phyloP scores from a whole-genome alignment of 2,888 invertebrate genomes.

The Athetis lepigone region DNA sequence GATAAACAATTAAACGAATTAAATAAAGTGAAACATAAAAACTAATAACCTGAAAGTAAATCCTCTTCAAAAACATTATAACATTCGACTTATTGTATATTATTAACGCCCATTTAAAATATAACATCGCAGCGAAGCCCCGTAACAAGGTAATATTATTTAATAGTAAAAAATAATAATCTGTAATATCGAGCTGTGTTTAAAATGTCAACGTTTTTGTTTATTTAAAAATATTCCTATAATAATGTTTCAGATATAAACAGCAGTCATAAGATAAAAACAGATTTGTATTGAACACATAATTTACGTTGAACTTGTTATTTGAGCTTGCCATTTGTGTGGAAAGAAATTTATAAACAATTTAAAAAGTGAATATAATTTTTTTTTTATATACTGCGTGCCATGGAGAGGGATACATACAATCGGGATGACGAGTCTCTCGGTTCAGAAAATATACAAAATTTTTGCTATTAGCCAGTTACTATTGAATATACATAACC shows the following conservation, averaged over 20 bases:
- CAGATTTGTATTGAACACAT: slow-evolving; percentile 84
- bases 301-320: slow-evolving; percentile 73
- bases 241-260: slow-evolving; percentile 75
- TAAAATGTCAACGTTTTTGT: slow-evolving; percentile 75
- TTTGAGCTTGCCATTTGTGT: slow-evolving; percentile 72
- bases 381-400: too few species aligned
- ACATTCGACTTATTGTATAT: slow-evolving; percentile 16
- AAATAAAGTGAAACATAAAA: slow-evolving; percentile 19
- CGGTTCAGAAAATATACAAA: too few species aligned
- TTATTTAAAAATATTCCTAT: slow-evolving; percentile 67
- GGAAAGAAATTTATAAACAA: too few species aligned
- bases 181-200: slow-evolving; percentile 64
- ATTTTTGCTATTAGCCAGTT: too few species aligned
- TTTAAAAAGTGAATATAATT: too few species aligned
- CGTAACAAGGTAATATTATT: slow-evolving; percentile 57
- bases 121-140: slow-evolving; percentile 51
- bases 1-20: slow-evolving; percentile 5
- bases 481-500: too few species aligned
- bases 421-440: too few species aligned
- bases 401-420: too few species aligned
- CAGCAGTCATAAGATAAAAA: slow-evolving; percentile 74
- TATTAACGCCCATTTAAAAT: slow-evolving; percentile 38
- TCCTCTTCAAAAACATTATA: slow-evolving; percentile 30
- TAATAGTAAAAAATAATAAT: slow-evolving; percentile 50
- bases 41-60: slow-evolving; percentile 39